phyloP scores from a whole-genome alignment of 2,888 invertebrate genomes.

The Melanargia galathea region DNA sequence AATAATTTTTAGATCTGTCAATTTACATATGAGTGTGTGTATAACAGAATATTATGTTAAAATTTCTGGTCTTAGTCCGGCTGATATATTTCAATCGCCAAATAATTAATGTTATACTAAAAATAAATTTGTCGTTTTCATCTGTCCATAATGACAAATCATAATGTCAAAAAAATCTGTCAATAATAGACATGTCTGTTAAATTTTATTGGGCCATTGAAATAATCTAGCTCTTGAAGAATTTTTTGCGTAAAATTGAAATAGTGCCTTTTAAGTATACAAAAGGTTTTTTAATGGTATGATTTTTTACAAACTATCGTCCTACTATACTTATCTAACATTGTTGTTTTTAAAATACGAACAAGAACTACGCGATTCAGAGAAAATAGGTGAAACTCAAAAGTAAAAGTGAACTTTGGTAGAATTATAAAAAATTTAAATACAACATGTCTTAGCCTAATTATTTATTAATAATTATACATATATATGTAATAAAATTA shows the following conservation, averaged over 20 bases:
- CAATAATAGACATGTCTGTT: too few species aligned
- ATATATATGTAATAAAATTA: conserved; percentile 9
- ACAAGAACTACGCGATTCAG: background rate
- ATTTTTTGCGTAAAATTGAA: conserved; percentile 1
- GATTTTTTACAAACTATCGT: background rate
- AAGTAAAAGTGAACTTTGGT: too few species aligned
- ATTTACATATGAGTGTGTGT: too few species aligned
- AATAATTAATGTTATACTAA: too few species aligned
- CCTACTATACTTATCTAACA: background rate
- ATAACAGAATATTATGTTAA: too few species aligned
- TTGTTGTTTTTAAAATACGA: background rate
- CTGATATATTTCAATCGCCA: too few species aligned
- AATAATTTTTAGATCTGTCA: too few species aligned
- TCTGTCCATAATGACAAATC: too few species aligned
- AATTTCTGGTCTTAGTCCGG: too few species aligned
- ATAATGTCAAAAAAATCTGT: too few species aligned
- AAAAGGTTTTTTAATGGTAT: conserved; percentile 2
- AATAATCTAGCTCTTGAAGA: background rate
- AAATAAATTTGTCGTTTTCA: too few species aligned
- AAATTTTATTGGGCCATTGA: background rate
- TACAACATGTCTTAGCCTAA: conserved; percentile 17
- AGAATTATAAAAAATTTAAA: background rate
- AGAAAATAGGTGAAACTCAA: background rate
- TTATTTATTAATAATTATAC: conserved; percentile 18
- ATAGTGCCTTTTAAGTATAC: conserved; percentile 16